phyloP scores from a whole-genome alignment of 1,140 invertebrate genomes.

The Apis laboriosa region DNA sequence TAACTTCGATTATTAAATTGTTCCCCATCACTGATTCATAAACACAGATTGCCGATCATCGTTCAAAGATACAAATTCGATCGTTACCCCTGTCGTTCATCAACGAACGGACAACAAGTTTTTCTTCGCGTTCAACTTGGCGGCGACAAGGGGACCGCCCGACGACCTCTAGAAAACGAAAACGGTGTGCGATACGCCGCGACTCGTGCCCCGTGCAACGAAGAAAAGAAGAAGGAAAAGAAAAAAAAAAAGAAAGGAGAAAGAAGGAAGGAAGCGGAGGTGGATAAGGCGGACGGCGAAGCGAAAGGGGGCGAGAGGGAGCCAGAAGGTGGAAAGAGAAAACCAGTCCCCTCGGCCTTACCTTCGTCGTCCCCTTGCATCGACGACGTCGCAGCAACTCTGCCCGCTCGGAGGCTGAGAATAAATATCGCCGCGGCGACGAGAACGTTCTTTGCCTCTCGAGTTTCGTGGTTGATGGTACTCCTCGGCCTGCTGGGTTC shows the following conservation, averaged over 20 bases:
- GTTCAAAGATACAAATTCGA: too few species aligned
- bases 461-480: slow-evolving; percentile 38
- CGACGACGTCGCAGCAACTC: slow-evolving; percentile 46
- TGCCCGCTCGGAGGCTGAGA: slow-evolving; percentile 39
- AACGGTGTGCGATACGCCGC: slow-evolving; percentile 56
- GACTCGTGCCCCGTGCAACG: slow-evolving; percentile 27
- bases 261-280: not conserved
- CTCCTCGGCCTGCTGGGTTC: not conserved
- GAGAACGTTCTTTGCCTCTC: slow-evolving; percentile 39
- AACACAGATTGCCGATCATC: too few species aligned
- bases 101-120: too few species aligned
- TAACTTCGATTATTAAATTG: too few species aligned
- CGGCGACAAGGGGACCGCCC: slow-evolving; percentile 18
- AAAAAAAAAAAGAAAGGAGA: not conserved
- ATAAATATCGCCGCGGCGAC: slow-evolving; percentile 44
- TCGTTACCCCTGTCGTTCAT: too few species aligned
- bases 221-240: slow-evolving; percentile 1
- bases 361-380: slow-evolving; percentile 17
- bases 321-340: slow-evolving; percentile 27
- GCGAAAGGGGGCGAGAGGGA: not conserved
- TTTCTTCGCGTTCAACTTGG: too few species aligned
- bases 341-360: slow-evolving; percentile 48
- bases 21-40: too few species aligned
- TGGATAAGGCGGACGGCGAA: not conserved
- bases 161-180: slow-evolving; percentile 50